A percentile compares a stretch with the other conserved stretches of the same genome.
These are phyloP conservation scores for Macrocentrus cingulum DNA, from an alignment of 1,140 invertebrate species.

Conservation along the genomic window DNA sequence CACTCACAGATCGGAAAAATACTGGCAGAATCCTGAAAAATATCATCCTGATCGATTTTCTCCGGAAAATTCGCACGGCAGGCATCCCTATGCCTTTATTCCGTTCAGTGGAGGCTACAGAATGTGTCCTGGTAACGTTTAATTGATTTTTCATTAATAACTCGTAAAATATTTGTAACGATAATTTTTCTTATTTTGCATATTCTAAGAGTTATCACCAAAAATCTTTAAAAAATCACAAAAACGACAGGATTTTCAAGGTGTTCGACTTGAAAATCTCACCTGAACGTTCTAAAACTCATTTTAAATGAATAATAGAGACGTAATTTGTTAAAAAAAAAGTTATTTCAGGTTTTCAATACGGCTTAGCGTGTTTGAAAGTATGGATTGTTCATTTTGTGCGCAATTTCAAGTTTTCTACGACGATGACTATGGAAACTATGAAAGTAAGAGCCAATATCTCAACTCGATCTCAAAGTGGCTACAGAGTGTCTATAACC, in stretches of 20 bases:
- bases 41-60: conserved; percentile 73
- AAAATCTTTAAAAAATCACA: too few relatives aligned
- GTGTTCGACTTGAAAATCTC: too few relatives aligned
- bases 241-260: too few relatives aligned
- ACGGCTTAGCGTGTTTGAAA: conserved; percentile 55
- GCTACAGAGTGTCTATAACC: conserved; percentile 27
- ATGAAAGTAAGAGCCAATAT: conserved; percentile 27
- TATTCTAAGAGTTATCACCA: too few relatives aligned
- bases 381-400: conserved; percentile 45
- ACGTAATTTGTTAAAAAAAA: too few relatives aligned
- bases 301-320: too few relatives aligned
- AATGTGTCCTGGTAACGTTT: conserved; percentile 65
- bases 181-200: too few relatives aligned
- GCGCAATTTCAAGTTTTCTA: conserved; percentile 27
- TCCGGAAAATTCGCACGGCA: conserved; percentile 45
- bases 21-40: conserved; percentile 66
- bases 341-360: conserved; percentile 45
- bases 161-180: too few relatives aligned
- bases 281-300: too few relatives aligned
- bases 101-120: conserved; percentile 63
- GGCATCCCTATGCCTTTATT: conserved; percentile 55
- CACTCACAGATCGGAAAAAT: conserved; percentile 60
- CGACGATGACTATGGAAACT: conserved; percentile 6
- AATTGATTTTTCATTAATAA: too few relatives aligned
- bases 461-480: conserved; percentile 26